Percentiles rank a stretch among this genome's conserved stretches.
Evolutionary conservation across 1,140 invertebrate species (phyloP).

Genomic region (Drosophila pallidifrons): DNA sequence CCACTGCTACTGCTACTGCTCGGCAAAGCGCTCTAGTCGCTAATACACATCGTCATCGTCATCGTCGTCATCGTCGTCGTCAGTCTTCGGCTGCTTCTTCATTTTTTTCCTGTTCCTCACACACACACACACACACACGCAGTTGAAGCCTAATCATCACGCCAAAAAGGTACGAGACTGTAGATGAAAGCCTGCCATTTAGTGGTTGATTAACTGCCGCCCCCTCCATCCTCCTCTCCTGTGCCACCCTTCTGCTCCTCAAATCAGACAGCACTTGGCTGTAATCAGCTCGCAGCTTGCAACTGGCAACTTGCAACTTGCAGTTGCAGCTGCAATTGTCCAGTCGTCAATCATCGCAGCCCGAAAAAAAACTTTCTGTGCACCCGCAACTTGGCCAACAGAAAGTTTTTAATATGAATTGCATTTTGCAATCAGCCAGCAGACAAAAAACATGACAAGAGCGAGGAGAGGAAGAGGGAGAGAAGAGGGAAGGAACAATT

Average conservation of each 20-base stretch:
- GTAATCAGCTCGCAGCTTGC: slow-evolving; percentile 9
- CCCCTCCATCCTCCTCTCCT: background rate
- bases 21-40: background rate
- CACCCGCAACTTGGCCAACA: slow-evolving; percentile 52
- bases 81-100: slow-evolving; percentile 13
- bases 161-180: slow-evolving; percentile 30
- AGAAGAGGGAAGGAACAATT: background rate
- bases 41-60: no score
- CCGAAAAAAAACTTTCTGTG: slow-evolving; percentile 30
- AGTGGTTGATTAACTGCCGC: slow-evolving; percentile 65
- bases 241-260: background rate
- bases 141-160: slow-evolving; percentile 39
- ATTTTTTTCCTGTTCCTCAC: slow-evolving; percentile 1
- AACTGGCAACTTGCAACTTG: slow-evolving; percentile 1
- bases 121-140: background rate
- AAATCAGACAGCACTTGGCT: background rate
- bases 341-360: slow-evolving; percentile 37
- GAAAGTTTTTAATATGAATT: slow-evolving; percentile 72
- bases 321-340: slow-evolving; percentile 32
- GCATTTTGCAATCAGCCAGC: slow-evolving; percentile 72
- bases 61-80: no score
- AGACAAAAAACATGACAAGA: slow-evolving; percentile 37
- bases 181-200: slow-evolving; percentile 56
- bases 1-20: background rate
- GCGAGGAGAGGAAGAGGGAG: no score